These are phyloP conservation scores for Gisinianus flammeolus DNA, from an alignment of 2,888 invertebrate genomes.

Conservation along the genomic window DNA sequence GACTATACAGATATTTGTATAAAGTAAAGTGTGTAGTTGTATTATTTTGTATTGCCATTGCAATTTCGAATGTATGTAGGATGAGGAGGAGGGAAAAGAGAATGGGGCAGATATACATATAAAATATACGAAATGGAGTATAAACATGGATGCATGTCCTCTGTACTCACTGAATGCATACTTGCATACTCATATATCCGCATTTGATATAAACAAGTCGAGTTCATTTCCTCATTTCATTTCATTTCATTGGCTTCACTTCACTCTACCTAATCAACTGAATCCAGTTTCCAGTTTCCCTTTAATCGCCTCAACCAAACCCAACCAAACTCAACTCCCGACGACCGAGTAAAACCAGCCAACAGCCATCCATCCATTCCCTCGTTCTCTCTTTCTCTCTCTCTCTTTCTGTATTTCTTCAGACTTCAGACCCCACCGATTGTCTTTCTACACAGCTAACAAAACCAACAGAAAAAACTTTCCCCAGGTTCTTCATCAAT, in stretches of 20 bases:
- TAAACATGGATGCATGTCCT: no score
- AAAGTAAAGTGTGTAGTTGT: no score
- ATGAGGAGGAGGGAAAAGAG: no score
- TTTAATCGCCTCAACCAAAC: conserved; percentile 7
- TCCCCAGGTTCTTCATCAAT: neutral
- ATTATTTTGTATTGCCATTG: no score
- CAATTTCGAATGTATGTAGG: no score
- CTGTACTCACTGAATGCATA: no score
- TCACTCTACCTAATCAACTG: conserved; percentile 31
- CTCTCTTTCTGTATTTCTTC: neutral
- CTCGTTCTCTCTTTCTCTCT: neutral
- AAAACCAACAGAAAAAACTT: neutral
- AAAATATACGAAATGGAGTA: no score
- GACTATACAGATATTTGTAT: no score
- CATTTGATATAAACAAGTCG: conserved; percentile 1
- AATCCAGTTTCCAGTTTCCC: neutral
- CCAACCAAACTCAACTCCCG: neutral
- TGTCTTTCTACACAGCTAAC: neutral
- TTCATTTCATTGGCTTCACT: conserved; percentile 29
- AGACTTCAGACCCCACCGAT: neutral
- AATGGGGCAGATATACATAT: no score
- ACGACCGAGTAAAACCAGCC: neutral
- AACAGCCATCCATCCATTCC: neutral
- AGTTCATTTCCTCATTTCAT: conserved; percentile 28
- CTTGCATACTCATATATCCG: no score